phyloP scores from a whole-genome alignment of 2,797 vertebrate species.

The Hapalemur alaotrensis region DNA sequence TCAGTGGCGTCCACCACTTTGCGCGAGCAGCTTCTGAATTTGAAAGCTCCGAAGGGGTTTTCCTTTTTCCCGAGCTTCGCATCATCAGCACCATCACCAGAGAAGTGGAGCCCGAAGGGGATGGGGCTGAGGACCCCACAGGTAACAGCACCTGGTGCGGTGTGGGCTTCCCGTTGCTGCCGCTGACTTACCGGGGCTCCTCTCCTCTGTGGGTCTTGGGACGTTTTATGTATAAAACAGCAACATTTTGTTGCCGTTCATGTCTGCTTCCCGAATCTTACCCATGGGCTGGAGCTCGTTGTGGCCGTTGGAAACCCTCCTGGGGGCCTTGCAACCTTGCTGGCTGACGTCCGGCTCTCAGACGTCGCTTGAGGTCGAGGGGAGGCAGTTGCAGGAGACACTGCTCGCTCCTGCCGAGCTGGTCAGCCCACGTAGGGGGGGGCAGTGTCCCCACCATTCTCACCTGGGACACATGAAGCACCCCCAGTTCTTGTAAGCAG shows the following conservation, averaged over 20 bases:
- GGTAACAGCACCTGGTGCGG: constrained; percentile 80
- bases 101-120: constrained; percentile 92
- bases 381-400: background rate
- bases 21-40: constrained; percentile 96
- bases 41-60: constrained; percentile 93
- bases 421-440: background rate
- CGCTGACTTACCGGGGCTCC: accelerated
- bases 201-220: background rate
- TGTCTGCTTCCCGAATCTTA: background rate
- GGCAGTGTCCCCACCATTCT: accelerated
- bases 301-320: background rate
- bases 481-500: background rate
- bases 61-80: constrained; percentile 95
- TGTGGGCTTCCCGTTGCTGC: accelerated
- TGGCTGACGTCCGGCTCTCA: background rate
- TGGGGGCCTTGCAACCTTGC: too few relatives aligned
- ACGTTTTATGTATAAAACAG: background rate
- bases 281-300: accelerated
- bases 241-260: background rate
- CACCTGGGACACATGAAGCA: background rate
- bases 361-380: background rate
- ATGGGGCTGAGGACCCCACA: constrained; percentile 94
- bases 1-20: constrained; percentile 97
- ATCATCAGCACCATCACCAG: constrained; percentile 98
- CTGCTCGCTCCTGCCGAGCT: background rate